These are phyloP conservation scores for Python bivittatus DNA, from an alignment of 2,113 vertebrate genomes.

Conservation along the genomic window DNA sequence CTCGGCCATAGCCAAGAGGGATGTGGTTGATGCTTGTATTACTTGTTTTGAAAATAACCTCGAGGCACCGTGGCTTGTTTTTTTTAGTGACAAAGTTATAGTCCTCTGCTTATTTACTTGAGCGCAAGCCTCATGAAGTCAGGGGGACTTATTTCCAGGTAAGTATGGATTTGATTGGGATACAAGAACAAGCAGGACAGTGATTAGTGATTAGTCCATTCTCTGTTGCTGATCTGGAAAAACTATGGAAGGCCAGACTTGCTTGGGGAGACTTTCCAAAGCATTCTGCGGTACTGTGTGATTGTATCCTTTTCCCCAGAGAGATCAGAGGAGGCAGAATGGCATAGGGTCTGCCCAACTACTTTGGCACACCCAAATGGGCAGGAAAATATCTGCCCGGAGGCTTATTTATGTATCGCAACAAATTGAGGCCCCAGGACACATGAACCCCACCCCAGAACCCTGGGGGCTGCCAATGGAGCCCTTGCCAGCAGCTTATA, in stretches of 20 bases:
- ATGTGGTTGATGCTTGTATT: not conserved
- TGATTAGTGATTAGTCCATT: not conserved
- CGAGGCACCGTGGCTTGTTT: not conserved
- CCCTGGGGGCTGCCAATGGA: not conserved
- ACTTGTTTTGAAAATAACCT: not conserved
- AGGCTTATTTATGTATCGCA: not conserved
- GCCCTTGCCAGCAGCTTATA: not conserved
- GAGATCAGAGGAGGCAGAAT: not conserved
- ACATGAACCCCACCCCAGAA: too few species aligned
- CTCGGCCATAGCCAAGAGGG: not conserved
- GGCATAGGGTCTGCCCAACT: too few species aligned
- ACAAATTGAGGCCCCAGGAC: not conserved
- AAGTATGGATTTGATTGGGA: not conserved
- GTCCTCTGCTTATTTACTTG: not conserved
- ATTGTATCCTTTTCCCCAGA: not conserved
- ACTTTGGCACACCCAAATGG: not conserved
- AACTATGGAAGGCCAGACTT: not conserved
- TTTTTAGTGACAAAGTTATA: not conserved
- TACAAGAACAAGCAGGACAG: not conserved
- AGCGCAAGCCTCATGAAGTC: not conserved
- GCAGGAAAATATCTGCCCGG: not conserved
- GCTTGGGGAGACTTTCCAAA: not conserved
- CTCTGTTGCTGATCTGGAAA: not conserved
- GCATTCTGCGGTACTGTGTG: not conserved
- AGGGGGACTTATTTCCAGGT: not conserved